Percentiles rank a stretch among this genome's conserved stretches.
These are phyloP conservation scores for Myripristis murdjan DNA, from an alignment of 2,797 vertebrate species.

Conservation along the genomic window DNA sequence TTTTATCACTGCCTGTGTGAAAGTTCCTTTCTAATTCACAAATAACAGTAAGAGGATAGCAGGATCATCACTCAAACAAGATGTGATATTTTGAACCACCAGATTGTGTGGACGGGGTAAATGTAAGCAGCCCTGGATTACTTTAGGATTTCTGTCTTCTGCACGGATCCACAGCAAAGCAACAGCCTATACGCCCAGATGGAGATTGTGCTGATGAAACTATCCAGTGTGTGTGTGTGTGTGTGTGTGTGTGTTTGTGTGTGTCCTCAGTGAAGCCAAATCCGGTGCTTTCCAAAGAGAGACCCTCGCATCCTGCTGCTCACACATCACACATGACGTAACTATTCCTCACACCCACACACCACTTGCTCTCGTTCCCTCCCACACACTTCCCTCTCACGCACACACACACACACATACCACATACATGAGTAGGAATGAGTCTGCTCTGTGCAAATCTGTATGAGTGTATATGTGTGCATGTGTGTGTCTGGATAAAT, in stretches of 20 bases:
- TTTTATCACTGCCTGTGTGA: neutral
- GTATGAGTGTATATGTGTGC: conserved; percentile 13
- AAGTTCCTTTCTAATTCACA: neutral
- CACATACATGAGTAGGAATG: conserved; percentile 48
- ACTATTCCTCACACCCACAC: conserved; percentile 76
- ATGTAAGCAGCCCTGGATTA: conserved; percentile 44
- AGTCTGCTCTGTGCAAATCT: conserved; percentile 37
- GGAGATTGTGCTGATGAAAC: conserved; percentile 68
- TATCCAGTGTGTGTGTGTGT: conserved; percentile 53
- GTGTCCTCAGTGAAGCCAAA: conserved; percentile 58
- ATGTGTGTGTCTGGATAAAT: conserved; percentile 11
- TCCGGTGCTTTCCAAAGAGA: conserved; percentile 62
- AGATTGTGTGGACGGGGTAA: conserved; percentile 42
- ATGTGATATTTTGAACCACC: conserved; percentile 1
- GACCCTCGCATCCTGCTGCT: conserved; percentile 72
- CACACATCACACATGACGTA: conserved; percentile 82
- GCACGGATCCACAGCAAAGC: conserved; percentile 31
- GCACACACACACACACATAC: no score
- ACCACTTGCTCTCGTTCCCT: conserved; percentile 67
- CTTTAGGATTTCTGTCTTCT: conserved; percentile 61
- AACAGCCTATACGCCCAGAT: conserved; percentile 64
- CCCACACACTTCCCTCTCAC: conserved; percentile 76
- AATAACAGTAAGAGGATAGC: conserved; percentile 28
- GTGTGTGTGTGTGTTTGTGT: conserved; percentile 30
- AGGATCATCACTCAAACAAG: conserved; percentile 21